Evolutionary conservation across 30 jellyfish, hydroid and myxozoan genomes (phyloP), one percentile per base, ranked within the genome.

Genomic region (Mastigias papua): DNA sequence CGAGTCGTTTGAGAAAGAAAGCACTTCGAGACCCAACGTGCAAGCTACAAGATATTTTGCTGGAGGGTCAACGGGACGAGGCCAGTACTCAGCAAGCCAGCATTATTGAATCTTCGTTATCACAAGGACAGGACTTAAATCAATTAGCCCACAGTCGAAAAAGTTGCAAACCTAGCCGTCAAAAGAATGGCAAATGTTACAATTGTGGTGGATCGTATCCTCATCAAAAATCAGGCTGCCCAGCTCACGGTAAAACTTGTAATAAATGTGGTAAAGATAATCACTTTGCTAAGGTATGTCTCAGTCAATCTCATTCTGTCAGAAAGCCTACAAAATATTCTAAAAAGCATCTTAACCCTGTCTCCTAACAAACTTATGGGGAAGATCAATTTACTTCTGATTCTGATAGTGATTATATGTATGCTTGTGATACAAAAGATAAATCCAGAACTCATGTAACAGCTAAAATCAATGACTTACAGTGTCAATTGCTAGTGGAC

Each of bases 1-100:
- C 88, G 25, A 77, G 88, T 77, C 88, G 82, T 77, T 77, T 77
- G 54, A 77, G 82, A 34, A 77, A 77, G 88, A 77, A 77, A 77
- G 82, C 88, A 34, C 51, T 57, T 48, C 25, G 80, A 77, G 88
- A 77, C 80, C 88, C 88, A 46, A 48, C 17, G 22, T 77, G 51
- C 34, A 77, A 81, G 33, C 37, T 73, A 64, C 16, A 73, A 77
- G 60, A 57, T n/a, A 77, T 48, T 82, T 66, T 79, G 61, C 61
- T 79, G 61, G 82, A 79, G 58, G 82, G 90, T 82, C 90, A 79
- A 61, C 58, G 90, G 61, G 90, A 79, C 61, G 90, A 79, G 35
- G 61, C 69, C 26, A 79, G 88, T 77, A 54, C 88, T 46, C 88
- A 77, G 80, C 79, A 77, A 46, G 77, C 80, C 48, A 49, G 82